Evolutionary conservation across 1,140 invertebrate species (phyloP), one percentile per base, ranked within the genome.

Genomic region (Drosophila bocki): DNA sequence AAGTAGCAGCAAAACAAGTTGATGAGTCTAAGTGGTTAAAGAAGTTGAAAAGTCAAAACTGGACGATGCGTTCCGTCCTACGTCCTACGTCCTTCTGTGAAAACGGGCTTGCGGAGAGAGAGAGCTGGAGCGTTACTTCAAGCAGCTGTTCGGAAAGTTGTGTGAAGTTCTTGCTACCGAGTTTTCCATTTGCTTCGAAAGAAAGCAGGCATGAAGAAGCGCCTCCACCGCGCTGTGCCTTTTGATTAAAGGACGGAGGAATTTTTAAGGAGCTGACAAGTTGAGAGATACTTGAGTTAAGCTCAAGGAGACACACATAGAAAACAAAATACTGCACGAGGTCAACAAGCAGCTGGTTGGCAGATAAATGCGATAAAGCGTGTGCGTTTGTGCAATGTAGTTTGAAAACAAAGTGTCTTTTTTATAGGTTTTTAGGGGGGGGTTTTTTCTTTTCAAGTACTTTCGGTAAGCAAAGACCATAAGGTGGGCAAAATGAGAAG

Each of bases 11-110:
- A 71, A 78, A 78, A 71, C 75, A 78, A 78, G 76, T 78, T 78
- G 76, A 78, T 78, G 76, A 78, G 75, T 78, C 75, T 78, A 78
- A 78, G 76, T 78, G 75, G 76, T 78, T 78, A 78, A 78, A 78
- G 75, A 78, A 78, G 75, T 78, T 78, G 64, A 78, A 78, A 78
- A 78, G 75, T 78, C 75, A 78, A 78, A 78, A 78, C 75, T 78
- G 76, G 76, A 70, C 76, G 57, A 61, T 77, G 62, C 62, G 54
- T 60, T 77, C 58, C 17, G 57, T 75, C 61, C 22, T 67, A 9
- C 17, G 57, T 75, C 61, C 22, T 67, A 9, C 53, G 51, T 39
- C 33, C 47, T 45, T 57, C 17, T 32, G 32, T 12, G 17, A 4
- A 42, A 17, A 6, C 11, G 26, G 44, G 44, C 44, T 13, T 19